A percentile compares a stretch with the other conserved stretches of the same genome.
Evolutionary conservation across 2,113 vertebrate genomes (phyloP).

Genomic region (Pluvianellus socialis): DNA sequence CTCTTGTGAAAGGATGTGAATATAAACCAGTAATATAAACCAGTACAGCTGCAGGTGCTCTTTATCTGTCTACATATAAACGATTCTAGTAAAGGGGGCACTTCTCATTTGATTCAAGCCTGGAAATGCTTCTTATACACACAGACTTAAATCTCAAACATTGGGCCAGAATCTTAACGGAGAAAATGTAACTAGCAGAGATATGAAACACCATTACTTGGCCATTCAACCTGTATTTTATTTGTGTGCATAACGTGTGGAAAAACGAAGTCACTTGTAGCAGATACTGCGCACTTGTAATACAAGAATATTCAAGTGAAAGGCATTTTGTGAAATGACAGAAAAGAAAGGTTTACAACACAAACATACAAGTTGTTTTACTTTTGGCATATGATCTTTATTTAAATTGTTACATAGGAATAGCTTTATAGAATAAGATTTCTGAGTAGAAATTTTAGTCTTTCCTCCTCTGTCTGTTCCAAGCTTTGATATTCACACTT

Average conservation of each 20-base stretch:
- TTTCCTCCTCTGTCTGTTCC: not conserved
- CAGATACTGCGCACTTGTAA: not conserved
- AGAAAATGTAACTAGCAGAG: not conserved
- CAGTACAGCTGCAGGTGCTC: not conserved
- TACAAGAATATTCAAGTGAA: not conserved
- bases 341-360: not conserved
- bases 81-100: not conserved
- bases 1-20: not conserved
- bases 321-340: not conserved
- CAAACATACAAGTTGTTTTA: not conserved
- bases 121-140: not conserved
- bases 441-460: not conserved
- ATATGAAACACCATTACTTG: not conserved
- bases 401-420: not conserved
- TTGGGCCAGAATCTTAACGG: not conserved
- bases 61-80: not conserved
- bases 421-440: not conserved
- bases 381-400: not conserved
- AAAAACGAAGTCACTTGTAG: not conserved
- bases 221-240: not conserved
- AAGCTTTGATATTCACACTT: not conserved
- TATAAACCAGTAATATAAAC: not conserved
- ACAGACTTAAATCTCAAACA: not conserved
- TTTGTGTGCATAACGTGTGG: not conserved
- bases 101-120: not conserved